phyloP scores from a whole-genome alignment of 2,797 vertebrate genomes.

The Lepus townsendii region DNA sequence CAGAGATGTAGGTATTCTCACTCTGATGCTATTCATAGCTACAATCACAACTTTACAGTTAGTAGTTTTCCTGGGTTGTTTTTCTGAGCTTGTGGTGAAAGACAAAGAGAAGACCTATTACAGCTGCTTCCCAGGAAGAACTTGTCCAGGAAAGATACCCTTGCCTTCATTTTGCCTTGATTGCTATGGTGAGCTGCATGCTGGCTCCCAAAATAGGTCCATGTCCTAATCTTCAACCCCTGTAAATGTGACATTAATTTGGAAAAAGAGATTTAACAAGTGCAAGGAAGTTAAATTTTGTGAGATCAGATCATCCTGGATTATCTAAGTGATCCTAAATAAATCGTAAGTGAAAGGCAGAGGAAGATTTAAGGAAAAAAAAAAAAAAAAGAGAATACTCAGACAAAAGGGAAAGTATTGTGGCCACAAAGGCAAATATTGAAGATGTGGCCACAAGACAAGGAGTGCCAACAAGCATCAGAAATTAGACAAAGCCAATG shows the following conservation, averaged over 20 bases:
- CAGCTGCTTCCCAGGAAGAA: not conserved
- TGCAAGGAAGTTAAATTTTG: not conserved
- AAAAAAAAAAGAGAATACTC: not conserved
- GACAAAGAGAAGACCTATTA: not conserved
- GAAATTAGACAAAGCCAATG: not conserved
- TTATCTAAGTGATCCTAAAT: not conserved
- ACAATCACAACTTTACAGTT: not conserved
- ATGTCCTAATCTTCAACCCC: not conserved
- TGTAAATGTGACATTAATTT: not conserved
- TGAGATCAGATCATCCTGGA: not conserved
- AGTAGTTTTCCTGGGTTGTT: not conserved
- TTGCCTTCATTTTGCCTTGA: not conserved
- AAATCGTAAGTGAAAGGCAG: not conserved
- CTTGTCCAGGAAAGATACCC: not conserved
- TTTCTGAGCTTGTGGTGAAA: not conserved
- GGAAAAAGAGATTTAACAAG: not conserved
- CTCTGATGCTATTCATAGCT: not conserved
- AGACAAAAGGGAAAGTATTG: not conserved
- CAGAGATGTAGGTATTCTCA: not conserved
- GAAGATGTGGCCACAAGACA: not conserved
- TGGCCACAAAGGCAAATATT: constrained; percentile 30
- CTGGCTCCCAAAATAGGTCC: fast-evolving
- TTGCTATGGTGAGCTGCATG: not conserved
- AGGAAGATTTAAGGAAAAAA: not conserved
- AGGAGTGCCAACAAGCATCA: not conserved